A percentile compares a stretch with the other conserved stretches of the same genome.
Conservation (phyloP, 2,888 invertebrate genomes). For the Drosophila anceps region DNA sequence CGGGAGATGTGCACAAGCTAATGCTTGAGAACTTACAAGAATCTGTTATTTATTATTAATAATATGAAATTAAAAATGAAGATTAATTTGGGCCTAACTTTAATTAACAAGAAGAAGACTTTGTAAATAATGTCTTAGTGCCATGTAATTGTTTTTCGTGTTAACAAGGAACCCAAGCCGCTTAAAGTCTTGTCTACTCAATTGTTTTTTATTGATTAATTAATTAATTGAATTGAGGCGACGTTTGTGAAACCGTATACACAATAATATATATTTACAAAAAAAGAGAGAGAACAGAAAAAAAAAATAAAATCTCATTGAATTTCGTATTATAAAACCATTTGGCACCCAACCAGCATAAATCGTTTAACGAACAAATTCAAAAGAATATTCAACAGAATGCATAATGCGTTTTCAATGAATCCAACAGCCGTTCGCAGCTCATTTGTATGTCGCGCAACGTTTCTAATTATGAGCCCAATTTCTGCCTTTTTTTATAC, state of each 20-base stretch:
- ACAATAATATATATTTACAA: not conserved
- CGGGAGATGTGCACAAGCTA: not conserved
- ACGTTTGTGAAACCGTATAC: not conserved
- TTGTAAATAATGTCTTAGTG: not conserved
- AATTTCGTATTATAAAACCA: not conserved
- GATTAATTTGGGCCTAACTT: not conserved
- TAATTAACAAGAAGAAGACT: not conserved
- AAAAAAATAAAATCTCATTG: not conserved
- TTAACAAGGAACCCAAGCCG: not conserved
- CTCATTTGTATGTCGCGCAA: conserved; percentile 51
- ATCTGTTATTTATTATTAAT: not conserved
- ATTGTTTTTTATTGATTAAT: conserved; percentile 9
- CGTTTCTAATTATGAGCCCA: conserved; percentile 48
- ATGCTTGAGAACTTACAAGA: not conserved
- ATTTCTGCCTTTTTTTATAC: conserved; percentile 10
- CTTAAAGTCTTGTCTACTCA: not conserved
- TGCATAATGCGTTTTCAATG: conserved; percentile 39
- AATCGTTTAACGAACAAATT: conserved; percentile 14
- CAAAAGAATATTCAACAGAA: conserved; percentile 2
- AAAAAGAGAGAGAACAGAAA: not conserved
- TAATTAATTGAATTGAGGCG: conserved; percentile 3
- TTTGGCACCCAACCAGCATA: conserved; percentile 14
- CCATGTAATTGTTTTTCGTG: not conserved
- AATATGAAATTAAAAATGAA: not conserved
- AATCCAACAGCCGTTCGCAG: not conserved